Conservation (phyloP, 2,797 vertebrate species). For the Sebastes matsubarae region DNA sequence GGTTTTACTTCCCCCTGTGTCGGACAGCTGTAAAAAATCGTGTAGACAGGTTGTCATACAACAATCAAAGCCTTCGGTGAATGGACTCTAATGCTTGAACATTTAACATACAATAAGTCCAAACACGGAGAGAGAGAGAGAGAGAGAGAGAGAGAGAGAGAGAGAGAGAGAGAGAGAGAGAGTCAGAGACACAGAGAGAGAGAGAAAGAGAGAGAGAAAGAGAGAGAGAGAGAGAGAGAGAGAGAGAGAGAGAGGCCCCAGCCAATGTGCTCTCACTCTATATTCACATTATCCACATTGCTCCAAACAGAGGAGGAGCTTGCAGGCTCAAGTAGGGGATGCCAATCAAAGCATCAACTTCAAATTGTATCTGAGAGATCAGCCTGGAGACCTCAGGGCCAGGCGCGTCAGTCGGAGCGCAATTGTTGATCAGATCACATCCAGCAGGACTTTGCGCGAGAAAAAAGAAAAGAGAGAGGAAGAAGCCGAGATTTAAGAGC, state of each 20-base stretch:
- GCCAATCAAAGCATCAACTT: constrained; percentile 99
- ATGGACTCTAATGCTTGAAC: constrained; percentile 91
- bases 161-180: constrained; percentile 1
- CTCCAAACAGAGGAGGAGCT: constrained; percentile 89
- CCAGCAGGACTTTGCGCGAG: constrained; percentile 88
- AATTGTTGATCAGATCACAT: constrained; percentile 98
- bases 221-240: constrained; percentile 38
- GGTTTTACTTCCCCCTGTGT: constrained; percentile 90
- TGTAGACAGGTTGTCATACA: constrained; percentile 95
- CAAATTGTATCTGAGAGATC: constrained; percentile 98
- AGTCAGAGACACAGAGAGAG: not conserved
- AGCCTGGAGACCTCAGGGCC: constrained; percentile 95
- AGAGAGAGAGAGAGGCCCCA: constrained; percentile 75
- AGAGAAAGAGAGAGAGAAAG: constrained; percentile 53
- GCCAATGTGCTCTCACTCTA: constrained; percentile 85
- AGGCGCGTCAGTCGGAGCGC: constrained; percentile 97
- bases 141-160: constrained; percentile 1
- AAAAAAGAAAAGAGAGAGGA: constrained; percentile 74
- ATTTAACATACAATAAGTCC: constrained; percentile 91
- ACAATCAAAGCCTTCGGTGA: constrained; percentile 90
- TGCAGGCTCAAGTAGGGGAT: constrained; percentile 89
- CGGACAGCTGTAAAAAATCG: constrained; percentile 93
- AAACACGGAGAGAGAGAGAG: constrained; percentile 68
- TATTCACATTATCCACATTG: constrained; percentile 88
- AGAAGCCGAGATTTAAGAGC: constrained; percentile 88